A percentile compares a stretch with the other conserved stretches of the same genome.
Conservation (phyloP, 2,797 vertebrate species). For the Trematomus bernacchii region DNA sequence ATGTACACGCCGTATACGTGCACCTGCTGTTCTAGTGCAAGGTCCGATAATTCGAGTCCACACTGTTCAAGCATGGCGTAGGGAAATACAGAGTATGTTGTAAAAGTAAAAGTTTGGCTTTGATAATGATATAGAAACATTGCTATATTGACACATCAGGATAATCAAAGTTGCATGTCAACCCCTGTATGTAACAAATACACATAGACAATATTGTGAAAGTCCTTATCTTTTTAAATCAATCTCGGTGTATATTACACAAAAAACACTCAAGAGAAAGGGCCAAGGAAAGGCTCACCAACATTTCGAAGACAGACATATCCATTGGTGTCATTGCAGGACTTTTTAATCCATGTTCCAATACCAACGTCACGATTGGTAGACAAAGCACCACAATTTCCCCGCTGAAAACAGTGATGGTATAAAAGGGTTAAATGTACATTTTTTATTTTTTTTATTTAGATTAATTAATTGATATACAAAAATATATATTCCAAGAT, state of each 20-base stretch:
- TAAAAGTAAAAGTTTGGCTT: background rate
- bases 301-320: slow-evolving; percentile 65
- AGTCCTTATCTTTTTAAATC: background rate
- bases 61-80: background rate
- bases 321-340: slow-evolving; percentile 64
- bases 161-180: background rate
- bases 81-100: background rate
- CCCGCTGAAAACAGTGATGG: background rate
- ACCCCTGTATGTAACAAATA: background rate
- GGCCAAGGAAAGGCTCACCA: slow-evolving; percentile 47
- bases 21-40: too few species aligned
- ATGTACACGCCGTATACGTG: too few species aligned
- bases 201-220: background rate
- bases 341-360: slow-evolving; percentile 54
- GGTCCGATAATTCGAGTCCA: too few species aligned
- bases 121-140: background rate
- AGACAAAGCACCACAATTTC: slow-evolving; percentile 46
- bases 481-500: background rate
- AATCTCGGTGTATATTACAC: background rate
- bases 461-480: background rate
- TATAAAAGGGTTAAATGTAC: background rate
- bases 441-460: background rate
- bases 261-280: background rate
- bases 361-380: background rate
- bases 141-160: background rate